Conservation (phyloP, 2,113 vertebrate species). For the Numenius arquata region DNA sequence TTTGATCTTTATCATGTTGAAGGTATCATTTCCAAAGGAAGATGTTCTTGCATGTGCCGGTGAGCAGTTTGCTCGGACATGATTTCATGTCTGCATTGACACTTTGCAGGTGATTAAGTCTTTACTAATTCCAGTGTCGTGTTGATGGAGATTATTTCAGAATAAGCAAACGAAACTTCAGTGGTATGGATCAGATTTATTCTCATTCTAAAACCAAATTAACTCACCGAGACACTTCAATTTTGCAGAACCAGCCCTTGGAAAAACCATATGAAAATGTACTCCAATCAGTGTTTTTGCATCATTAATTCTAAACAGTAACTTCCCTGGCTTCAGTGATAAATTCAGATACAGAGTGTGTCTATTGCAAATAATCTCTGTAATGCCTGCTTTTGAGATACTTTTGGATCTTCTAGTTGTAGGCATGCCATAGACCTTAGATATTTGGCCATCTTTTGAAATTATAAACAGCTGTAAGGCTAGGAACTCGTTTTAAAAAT, state of each 20-base stretch:
- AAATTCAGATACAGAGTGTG: neutral
- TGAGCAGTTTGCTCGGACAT: neutral
- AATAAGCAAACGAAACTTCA: neutral
- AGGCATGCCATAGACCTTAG: neutral
- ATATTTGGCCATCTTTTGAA: neutral
- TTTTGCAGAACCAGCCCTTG: neutral
- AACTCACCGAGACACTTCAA: neutral
- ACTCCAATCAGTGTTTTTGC: neutral
- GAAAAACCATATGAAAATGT: neutral
- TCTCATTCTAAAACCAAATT: neutral
- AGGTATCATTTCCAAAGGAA: neutral
- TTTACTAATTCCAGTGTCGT: neutral
- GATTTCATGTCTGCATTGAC: accelerated
- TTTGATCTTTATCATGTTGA: neutral
- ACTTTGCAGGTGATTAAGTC: neutral
- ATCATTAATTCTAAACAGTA: neutral
- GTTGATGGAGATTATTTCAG: neutral
- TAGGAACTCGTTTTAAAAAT: neutral
- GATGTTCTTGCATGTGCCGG: neutral
- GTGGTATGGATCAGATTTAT: neutral
- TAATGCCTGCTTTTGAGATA: neutral
- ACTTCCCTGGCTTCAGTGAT: neutral
- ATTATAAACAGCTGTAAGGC: neutral
- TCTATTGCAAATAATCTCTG: neutral
- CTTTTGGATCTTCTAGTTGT: neutral